phyloP scores from a whole-genome alignment of 2,888 invertebrate genomes.

The Limulus polyphemus region DNA sequence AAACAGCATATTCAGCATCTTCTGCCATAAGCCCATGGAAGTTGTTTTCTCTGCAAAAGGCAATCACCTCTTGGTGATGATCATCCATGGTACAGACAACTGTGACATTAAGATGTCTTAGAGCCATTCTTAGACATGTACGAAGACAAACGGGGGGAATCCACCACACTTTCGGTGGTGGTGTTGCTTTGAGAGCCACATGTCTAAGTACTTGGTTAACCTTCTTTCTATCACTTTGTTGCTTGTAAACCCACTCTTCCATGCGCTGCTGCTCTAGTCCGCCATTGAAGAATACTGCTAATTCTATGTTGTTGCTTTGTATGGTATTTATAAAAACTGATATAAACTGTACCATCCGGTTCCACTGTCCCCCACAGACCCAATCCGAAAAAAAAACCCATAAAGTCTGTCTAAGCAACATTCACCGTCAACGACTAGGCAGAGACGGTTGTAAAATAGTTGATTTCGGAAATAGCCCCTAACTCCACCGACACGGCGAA shows the following conservation, averaged over 20 bases:
- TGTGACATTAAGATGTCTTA: slow-evolving; percentile 67
- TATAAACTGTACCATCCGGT: slow-evolving; percentile 75
- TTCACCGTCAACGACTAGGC: slow-evolving; percentile 76
- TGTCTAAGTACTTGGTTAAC: slow-evolving; percentile 69
- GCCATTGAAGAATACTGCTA: slow-evolving; percentile 81
- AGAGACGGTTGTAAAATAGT: slow-evolving; percentile 37
- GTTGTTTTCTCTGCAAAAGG: slow-evolving; percentile 70
- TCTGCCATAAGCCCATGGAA: slow-evolving; percentile 76
- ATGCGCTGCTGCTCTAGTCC: slow-evolving; percentile 54
- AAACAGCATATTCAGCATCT: slow-evolving; percentile 74
- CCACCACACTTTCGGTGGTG: slow-evolving; percentile 86
- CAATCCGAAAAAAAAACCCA: slow-evolving; percentile 89
- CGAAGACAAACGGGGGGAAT: slow-evolving; percentile 70
- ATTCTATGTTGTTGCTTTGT: slow-evolving; percentile 54
- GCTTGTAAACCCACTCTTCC: slow-evolving; percentile 59
- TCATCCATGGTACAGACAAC: slow-evolving; percentile 81
- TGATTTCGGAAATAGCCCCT: slow-evolving; percentile 31
- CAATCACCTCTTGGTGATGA: slow-evolving; percentile 83
- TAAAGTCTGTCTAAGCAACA: slow-evolving; percentile 80
- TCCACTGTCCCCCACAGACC: slow-evolving; percentile 93
- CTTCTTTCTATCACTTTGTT: slow-evolving; percentile 58
- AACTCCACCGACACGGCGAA: slow-evolving; percentile 35
- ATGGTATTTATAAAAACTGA: slow-evolving; percentile 64
- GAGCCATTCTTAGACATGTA: slow-evolving; percentile 67
- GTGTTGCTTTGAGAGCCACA: slow-evolving; percentile 69